phyloP scores from a whole-genome alignment of 2,113 vertebrate genomes.

The Stictonetta naevosa region DNA sequence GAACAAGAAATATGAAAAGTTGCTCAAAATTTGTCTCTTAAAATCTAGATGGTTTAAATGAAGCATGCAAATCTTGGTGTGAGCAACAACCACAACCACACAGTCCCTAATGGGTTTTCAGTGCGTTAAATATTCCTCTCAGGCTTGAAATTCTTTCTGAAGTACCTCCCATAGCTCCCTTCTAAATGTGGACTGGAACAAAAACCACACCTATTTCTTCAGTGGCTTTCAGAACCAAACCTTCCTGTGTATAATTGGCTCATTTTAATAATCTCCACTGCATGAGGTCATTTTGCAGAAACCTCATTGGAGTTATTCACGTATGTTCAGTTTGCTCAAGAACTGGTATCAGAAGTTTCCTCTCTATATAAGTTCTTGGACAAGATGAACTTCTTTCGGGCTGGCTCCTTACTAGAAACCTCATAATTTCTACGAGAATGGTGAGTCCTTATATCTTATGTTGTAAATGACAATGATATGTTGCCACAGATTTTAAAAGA shows the following conservation, averaged over 20 bases:
- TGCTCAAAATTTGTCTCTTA: background rate
- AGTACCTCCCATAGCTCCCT: background rate
- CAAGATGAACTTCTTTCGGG: background rate
- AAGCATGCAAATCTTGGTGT: background rate
- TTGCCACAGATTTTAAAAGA: background rate
- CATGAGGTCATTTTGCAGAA: conserved; percentile 29
- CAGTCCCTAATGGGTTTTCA: background rate
- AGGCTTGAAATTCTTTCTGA: background rate
- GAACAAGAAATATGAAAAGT: background rate
- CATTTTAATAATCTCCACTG: background rate
- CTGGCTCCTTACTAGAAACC: background rate
- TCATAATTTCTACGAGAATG: conserved; percentile 44
- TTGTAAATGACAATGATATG: background rate
- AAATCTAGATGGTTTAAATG: background rate
- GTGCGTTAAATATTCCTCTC: background rate
- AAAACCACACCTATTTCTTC: conserved; percentile 8
- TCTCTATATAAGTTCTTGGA: conserved; percentile 19
- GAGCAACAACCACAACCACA: background rate
- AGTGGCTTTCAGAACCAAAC: background rate
- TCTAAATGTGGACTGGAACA: background rate
- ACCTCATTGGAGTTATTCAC: conserved; percentile 4
- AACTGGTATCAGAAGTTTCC: background rate
- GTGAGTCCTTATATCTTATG: conserved; percentile 26
- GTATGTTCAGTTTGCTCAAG: conserved; percentile 10
- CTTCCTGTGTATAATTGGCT: background rate